Evolutionary conservation across 1,140 invertebrate species (phyloP).

Genomic region (Drosophila aff.): DNA sequence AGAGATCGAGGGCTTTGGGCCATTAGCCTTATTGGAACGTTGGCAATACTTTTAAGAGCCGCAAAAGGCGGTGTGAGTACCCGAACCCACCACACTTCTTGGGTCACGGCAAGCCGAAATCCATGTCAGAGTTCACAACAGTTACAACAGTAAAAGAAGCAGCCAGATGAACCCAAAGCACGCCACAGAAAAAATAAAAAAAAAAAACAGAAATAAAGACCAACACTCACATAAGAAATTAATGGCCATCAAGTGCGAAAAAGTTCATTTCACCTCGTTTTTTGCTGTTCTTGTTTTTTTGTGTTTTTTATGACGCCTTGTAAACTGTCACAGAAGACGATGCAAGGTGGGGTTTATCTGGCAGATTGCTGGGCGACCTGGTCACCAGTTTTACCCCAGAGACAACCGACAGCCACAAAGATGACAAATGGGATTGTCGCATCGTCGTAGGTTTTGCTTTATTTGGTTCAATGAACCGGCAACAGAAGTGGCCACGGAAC

Average conservation of each 20-base stretch:
- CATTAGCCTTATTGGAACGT: constrained; percentile 39
- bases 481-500: constrained; percentile 2
- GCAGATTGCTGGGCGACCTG: constrained; percentile 34
- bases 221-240: constrained; percentile 48
- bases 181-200: constrained; percentile 42
- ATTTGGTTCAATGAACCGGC: constrained; percentile 50
- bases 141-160: constrained; percentile 38
- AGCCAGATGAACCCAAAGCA: constrained; percentile 44
- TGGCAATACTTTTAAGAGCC: constrained; percentile 15
- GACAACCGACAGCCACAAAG: constrained; percentile 27
- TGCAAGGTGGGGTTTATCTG: constrained; percentile 24
- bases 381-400: constrained; percentile 37
- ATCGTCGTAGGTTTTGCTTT: constrained; percentile 32
- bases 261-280: constrained; percentile 55
- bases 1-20: constrained; percentile 25
- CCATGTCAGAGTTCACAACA: constrained; percentile 56
- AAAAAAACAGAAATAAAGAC: constrained; percentile 10
- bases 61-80: neutral
- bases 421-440: constrained; percentile 51
- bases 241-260: constrained; percentile 72
- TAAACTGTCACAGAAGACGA: constrained; percentile 52
- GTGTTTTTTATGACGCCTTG: constrained; percentile 30
- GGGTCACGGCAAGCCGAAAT: constrained; percentile 40
- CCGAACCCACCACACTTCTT: neutral
- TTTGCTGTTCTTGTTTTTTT: constrained; percentile 18